phyloP scores from a whole-genome alignment of 2,888 invertebrate species.

The Drosophila yooni region DNA sequence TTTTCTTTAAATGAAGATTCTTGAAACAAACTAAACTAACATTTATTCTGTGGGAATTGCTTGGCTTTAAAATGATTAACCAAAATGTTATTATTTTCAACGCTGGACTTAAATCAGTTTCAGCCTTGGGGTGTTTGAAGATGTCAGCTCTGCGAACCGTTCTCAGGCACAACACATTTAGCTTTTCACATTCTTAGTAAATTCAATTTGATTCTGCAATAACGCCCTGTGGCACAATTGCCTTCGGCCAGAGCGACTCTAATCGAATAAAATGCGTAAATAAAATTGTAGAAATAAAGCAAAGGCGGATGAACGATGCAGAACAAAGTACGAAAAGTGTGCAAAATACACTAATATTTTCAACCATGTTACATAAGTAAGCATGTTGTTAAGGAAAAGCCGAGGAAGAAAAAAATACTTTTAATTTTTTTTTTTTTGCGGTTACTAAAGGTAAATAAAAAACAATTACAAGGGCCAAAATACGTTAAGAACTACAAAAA shows the following conservation, averaged over 20 bases:
- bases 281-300: conserved; percentile 54
- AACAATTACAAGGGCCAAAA: conserved; percentile 49
- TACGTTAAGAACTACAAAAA: conserved; percentile 31
- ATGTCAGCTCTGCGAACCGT: conserved; percentile 4
- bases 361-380: conserved; percentile 22
- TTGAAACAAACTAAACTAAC: background rate
- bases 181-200: conserved; percentile 55
- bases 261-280: conserved; percentile 74
- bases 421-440: conserved; percentile 16
- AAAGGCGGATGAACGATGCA: conserved; percentile 36
- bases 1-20: background rate
- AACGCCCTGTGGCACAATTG: conserved; percentile 45
- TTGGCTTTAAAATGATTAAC: conserved; percentile 24
- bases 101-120: conserved; percentile 21
- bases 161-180: conserved; percentile 26
- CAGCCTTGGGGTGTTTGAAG: conserved; percentile 8
- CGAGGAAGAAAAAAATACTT: conserved; percentile 37
- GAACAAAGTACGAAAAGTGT: conserved; percentile 39
- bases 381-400: conserved; percentile 20
- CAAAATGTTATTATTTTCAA: conserved; percentile 16
- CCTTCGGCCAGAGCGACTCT: conserved; percentile 44
- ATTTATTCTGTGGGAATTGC: background rate
- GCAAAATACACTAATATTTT: conserved; percentile 54
- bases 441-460: conserved; percentile 49
- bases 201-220: conserved; percentile 67